Evolutionary conservation across 2,113 vertebrate species (phyloP).

Genomic region (Progne subis): DNA sequence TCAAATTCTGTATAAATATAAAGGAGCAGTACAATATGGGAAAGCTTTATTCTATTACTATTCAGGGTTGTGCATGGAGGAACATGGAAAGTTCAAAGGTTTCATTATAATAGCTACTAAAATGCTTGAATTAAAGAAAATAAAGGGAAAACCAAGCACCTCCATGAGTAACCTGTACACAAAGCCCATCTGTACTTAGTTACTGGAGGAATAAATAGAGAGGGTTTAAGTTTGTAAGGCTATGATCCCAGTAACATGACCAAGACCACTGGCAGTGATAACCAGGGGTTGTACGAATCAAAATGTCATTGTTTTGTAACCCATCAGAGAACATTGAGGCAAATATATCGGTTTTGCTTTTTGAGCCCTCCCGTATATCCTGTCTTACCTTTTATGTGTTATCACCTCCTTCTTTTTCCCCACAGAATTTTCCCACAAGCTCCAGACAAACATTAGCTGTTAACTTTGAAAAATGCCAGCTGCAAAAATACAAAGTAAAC

Average conservation of each 20-base stretch:
- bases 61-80: neutral
- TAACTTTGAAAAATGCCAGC: slow-evolving; percentile 40
- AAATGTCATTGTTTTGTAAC: neutral
- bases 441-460: slow-evolving; percentile 15
- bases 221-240: neutral
- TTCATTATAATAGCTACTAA: slow-evolving; percentile 25
- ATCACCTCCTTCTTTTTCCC: neutral
- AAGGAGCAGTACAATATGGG: neutral
- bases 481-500: slow-evolving; percentile 50
- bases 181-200: slow-evolving; percentile 35
- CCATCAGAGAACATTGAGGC: neutral
- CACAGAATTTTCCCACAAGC: slow-evolving; percentile 5
- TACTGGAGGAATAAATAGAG: neutral
- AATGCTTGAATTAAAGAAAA: neutral
- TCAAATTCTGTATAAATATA: neutral
- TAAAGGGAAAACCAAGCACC: neutral
- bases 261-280: neutral
- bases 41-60: slow-evolving; percentile 8
- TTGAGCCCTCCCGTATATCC: neutral
- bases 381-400: neutral
- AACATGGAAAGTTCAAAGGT: slow-evolving; percentile 13
- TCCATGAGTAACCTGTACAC: neutral
- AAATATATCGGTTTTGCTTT: neutral
- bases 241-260: neutral
- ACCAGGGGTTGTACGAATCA: neutral